phyloP scores from a whole-genome alignment of 2,797 vertebrate genomes.

The Cyclura pinguis region DNA sequence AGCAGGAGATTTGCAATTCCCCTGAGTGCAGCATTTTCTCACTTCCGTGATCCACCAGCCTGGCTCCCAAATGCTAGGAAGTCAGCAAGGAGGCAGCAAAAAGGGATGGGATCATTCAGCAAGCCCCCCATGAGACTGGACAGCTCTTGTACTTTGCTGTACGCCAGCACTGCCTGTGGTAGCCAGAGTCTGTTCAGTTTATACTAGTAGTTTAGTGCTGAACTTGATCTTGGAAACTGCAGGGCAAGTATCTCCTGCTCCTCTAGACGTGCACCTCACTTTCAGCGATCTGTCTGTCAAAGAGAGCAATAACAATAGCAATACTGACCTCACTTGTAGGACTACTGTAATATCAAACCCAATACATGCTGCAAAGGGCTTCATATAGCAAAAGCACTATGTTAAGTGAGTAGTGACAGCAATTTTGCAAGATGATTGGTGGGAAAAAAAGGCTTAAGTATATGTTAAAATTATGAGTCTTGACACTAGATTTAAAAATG shows the following conservation, averaged over 20 bases:
- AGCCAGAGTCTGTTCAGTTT: neutral
- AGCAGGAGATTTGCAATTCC: neutral
- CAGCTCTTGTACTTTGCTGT: neutral
- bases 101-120: neutral
- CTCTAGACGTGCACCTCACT: neutral
- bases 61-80: neutral
- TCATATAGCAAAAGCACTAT: neutral
- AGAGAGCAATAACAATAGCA: neutral
- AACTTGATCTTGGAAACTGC: neutral
- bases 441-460: neutral
- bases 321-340: neutral
- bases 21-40: neutral
- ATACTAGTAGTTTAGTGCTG: neutral
- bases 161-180: no score
- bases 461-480: neutral
- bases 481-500: neutral
- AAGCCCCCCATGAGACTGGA: no score
- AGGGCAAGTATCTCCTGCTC: neutral
- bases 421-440: neutral
- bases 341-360: neutral
- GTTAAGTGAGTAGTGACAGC: neutral
- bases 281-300: neutral
- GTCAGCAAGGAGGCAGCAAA: neutral
- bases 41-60: neutral
- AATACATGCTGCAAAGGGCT: neutral